Evolutionary conservation across 2,113 vertebrate species (phyloP), one percentile per base, ranked within the genome.

Genomic region (Aptenodytes patagonicus): DNA sequence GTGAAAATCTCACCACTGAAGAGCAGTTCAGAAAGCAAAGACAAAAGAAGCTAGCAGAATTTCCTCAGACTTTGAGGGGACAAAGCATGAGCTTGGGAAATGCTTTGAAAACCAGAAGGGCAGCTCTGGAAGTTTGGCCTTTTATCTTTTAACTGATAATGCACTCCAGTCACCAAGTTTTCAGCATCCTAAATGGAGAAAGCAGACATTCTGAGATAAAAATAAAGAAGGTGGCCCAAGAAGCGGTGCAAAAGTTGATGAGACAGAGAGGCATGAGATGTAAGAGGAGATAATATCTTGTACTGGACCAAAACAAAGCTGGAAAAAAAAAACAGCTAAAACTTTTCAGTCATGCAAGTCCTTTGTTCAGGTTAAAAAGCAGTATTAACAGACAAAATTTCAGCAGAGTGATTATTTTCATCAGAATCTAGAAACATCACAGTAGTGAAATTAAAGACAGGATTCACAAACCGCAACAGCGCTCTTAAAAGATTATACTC

Each of bases 1-100:
- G 7, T 4, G 46, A 49, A 49, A 86, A 73, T 62, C 38, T 78
- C 85, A 44, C 3, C 79, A 4, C 61, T 42, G 73, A 66, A 49
- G 84, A 83, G 66, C 42, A 61, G 83, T 1, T 94, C 72, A 87
- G 76, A 90, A 72, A 85, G 73, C 32, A 76, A 78, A 94, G 71
- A 49, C 36, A 17, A 36, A 88, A 57, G 49, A 42, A 94, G 1
- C 38, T 9, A n/a, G 64, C 44, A 87, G 72, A 52, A 46, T 44
- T 68, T 71, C 81, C 61, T 91, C 64, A 71, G 57, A 19, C 3
- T 96, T 29, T 83, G 66, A 82, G 52, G 20, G 36, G 17, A 17
- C 31, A 87, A 72, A 82, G 77, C 38, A 17, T n/a, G 64, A 87
- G 57, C 10, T 34, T 76, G 69, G 65, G 66, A 69, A 97, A 72